Percentiles rank a stretch among this genome's conserved stretches.
Evolutionary conservation across 2,888 invertebrate genomes (phyloP).

Genomic region (Alcis repandata): DNA sequence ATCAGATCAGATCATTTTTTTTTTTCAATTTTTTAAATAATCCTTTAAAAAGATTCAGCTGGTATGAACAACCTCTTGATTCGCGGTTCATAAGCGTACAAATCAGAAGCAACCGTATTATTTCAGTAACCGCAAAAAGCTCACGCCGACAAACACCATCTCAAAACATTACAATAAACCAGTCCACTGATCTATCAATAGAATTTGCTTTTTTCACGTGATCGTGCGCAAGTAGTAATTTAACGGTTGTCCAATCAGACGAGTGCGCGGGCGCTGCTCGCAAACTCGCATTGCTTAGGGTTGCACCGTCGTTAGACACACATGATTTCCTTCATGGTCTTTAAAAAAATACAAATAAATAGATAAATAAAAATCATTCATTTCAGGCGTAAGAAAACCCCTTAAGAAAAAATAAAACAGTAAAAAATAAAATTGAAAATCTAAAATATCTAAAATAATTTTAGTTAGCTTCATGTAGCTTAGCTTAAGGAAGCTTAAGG

Average conservation of each 20-base stretch:
- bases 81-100: constrained; percentile 20
- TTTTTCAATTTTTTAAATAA: neutral
- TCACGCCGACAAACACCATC: constrained; percentile 30
- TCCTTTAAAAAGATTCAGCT: neutral
- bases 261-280: constrained; percentile 59
- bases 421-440: no score
- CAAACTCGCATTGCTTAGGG: constrained; percentile 28
- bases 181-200: constrained; percentile 39
- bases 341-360: no score
- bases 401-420: no score
- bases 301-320: neutral
- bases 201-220: constrained; percentile 42
- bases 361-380: no score
- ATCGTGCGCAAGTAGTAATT: constrained; percentile 49
- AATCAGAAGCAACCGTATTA: constrained; percentile 27
- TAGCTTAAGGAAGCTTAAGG: no score
- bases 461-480: no score
- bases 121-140: constrained; percentile 24
- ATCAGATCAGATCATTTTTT: no score
- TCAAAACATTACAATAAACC: constrained; percentile 41
- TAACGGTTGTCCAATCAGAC: constrained; percentile 73
- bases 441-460: no score
- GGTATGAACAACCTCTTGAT: constrained; percentile 1
- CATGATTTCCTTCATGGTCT: no score
- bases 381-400: no score